These are phyloP conservation scores for Atta cephalotes DNA, from an alignment of 1,140 invertebrate genomes.

Conservation along the genomic window DNA sequence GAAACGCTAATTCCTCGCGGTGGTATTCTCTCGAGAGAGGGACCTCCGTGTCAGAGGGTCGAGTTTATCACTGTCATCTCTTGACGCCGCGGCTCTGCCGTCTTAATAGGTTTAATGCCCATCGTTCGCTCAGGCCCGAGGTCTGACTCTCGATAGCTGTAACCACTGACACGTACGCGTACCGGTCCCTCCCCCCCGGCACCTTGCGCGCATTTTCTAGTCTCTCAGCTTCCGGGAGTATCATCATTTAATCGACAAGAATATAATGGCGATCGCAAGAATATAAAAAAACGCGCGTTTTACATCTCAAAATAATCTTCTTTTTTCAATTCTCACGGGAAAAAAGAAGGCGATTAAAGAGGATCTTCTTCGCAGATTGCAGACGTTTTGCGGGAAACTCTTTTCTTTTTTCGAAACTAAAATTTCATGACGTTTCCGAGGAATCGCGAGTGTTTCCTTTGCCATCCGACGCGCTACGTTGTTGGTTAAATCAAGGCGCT, in stretches of 20 bases:
- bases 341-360: background rate
- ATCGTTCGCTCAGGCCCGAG: slow-evolving; percentile 72
- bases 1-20: slow-evolving; percentile 77
- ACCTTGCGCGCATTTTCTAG: slow-evolving; percentile 1
- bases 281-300: background rate
- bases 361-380: background rate
- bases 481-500: slow-evolving; percentile 56
- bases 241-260: slow-evolving; percentile 27
- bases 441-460: slow-evolving; percentile 7
- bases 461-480: slow-evolving; percentile 3
- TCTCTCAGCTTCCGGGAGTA: slow-evolving; percentile 39
- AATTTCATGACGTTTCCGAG: slow-evolving; percentile 5
- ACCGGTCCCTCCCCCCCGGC: background rate
- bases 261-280: background rate
- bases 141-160: slow-evolving; percentile 64
- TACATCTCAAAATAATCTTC: background rate
- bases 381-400: background rate
- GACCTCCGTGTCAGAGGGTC: slow-evolving; percentile 78
- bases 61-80: slow-evolving; percentile 83
- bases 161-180: slow-evolving; percentile 63
- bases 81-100: slow-evolving; percentile 77
- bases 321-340: background rate
- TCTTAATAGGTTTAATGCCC: slow-evolving; percentile 82
- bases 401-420: background rate
- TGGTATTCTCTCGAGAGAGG: slow-evolving; percentile 69